phyloP scores from a whole-genome alignment of 2,113 vertebrate genomes.

The Pholis gunnellus region DNA sequence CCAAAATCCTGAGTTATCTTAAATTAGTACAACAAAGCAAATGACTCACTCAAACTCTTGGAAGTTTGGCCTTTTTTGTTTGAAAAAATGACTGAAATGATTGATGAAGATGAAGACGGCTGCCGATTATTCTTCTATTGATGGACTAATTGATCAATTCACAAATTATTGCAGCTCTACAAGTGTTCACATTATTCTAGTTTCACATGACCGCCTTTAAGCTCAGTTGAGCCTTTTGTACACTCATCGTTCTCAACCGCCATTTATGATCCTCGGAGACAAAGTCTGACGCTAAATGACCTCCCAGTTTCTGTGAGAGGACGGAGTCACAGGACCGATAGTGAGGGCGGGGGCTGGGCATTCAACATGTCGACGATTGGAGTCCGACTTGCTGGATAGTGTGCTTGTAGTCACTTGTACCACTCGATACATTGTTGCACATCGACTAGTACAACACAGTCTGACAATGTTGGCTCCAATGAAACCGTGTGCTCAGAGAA shows the following conservation, averaged over 20 bases:
- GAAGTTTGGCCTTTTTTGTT: not conserved
- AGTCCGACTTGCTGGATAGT: not conserved
- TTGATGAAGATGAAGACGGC: not conserved
- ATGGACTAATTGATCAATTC: too few relatives aligned
- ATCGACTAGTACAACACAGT: not conserved
- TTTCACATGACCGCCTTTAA: not conserved
- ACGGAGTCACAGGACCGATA: not conserved
- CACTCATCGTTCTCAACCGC: not conserved
- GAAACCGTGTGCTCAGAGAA: conserved; percentile 11
- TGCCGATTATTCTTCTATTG: not conserved
- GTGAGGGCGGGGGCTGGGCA: not conserved
- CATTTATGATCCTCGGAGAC: conserved; percentile 41
- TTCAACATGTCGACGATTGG: not conserved
- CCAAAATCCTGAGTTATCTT: not conserved
- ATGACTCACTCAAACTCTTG: not conserved
- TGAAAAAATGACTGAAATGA: not conserved
- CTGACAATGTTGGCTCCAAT: not conserved
- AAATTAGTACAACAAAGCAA: too few relatives aligned
- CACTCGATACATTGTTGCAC: not conserved
- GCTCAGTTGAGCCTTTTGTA: not conserved
- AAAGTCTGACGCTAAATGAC: conserved; percentile 43
- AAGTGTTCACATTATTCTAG: not conserved
- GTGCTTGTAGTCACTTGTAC: not conserved
- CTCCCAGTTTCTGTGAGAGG: conserved; percentile 13
- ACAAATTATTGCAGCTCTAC: not conserved